Evolutionary conservation across 1,140 invertebrate species (phyloP).

Genomic region (Eurytemora carolleeae): DNA sequence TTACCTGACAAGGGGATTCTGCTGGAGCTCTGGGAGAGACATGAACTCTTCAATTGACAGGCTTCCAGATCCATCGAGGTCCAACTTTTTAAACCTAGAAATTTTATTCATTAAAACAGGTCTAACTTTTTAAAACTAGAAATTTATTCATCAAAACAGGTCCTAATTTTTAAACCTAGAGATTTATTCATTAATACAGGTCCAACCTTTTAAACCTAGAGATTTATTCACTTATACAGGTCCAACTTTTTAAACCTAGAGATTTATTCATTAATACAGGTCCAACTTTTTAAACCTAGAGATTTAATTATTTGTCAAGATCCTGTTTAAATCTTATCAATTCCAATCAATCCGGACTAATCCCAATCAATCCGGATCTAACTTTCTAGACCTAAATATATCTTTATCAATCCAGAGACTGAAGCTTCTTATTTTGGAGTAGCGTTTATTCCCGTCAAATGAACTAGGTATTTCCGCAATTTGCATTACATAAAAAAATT

Average conservation of each 20-base stretch:
- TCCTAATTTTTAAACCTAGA: constrained; percentile 97
- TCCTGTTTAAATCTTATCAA: too few species aligned
- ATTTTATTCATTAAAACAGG: not conserved
- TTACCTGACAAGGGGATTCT: constrained; percentile 81
- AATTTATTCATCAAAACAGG: too few species aligned
- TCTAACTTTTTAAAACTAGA: not conserved
- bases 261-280: too few species aligned
- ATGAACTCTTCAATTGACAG: constrained; percentile 96
- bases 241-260: not conserved
- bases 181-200: constrained; percentile 85
- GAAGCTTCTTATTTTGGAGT: too few species aligned
- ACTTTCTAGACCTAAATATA: too few species aligned
- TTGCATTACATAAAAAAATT: too few species aligned
- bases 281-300: constrained; percentile 97
- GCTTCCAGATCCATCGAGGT: constrained; percentile 91
- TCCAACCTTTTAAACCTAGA: constrained; percentile 81
- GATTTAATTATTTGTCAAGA: constrained; percentile 85
- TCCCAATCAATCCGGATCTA: not conserved
- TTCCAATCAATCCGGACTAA: constrained; percentile 63
- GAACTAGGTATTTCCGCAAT: too few species aligned
- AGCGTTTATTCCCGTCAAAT: too few species aligned
- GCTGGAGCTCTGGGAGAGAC: constrained; percentile 89
- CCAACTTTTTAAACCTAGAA: constrained; percentile 77
- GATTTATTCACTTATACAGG: not conserved
- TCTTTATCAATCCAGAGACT: too few species aligned